Evolutionary conservation across 2,888 invertebrate species (phyloP), one percentile per base, ranked within the genome.

Genomic region (Tetragonisca angustula): DNA sequence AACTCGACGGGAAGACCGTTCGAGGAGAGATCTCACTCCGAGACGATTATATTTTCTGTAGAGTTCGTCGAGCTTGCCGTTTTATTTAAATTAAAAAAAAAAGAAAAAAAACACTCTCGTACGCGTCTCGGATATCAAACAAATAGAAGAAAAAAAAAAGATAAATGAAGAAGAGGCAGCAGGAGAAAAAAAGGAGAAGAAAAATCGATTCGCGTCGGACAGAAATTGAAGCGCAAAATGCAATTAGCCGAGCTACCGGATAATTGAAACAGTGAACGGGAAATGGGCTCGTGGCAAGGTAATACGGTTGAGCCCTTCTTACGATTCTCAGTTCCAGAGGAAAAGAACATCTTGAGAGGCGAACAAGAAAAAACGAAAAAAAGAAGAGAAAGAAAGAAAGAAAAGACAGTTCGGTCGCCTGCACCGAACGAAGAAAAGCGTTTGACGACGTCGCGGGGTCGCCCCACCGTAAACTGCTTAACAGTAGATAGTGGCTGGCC

Each of bases 401-500:
- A 73, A 75, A 73, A 27, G 71, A 69, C 65, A 43, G 52, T 62
- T 62, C 75, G 76, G 15, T 78, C 69, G 43, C 9, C 9, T 52
- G 61, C 21, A 43, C 9, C 77, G n/a, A 68, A 36, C 61, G 76
- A 56, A 80, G 81, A 73, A 85, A 85, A 81, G 68, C 74, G 70
- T 88, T 88, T 78, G 88, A 87, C 83, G 87, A 88, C 79, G 70
- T 85, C 84, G 73, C 54, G 32, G 74, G 79, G 52, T 84, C 79
- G 81, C 74, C 82, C 61, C 78, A 79, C 79, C 79, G 86, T 89
- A 90, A 90, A 90, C 90, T 85, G 88, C 87, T 89, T 88, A 87
- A 71, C 88, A 76, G 79, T 73, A 64, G 86, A 87, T 85, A 82
- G 81, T 83, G 77, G 82, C 80, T 70, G 43, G 75, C 43, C 76